Conservation (phyloP, 2,797 vertebrate genomes). For the Lycodopsis pacificus region DNA sequence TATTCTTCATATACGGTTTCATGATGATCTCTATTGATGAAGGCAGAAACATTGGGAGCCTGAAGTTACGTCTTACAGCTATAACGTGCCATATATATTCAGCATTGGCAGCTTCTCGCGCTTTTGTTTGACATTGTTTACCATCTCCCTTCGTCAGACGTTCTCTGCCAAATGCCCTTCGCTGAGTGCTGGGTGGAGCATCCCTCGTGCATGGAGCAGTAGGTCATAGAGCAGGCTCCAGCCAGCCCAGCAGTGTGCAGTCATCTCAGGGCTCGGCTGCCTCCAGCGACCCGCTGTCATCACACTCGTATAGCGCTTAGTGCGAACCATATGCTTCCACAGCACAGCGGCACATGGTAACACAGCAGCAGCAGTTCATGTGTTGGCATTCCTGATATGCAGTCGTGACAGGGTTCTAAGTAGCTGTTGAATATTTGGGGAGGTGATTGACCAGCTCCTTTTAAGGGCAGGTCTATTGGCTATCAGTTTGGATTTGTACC, state of each 20-base stretch:
- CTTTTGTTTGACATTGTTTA: conserved; percentile 29
- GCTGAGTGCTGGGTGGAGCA: conserved; percentile 48
- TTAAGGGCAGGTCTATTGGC: conserved; percentile 57
- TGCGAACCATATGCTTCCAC: conserved; percentile 72
- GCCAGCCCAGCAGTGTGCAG: conserved; percentile 59
- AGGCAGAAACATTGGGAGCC: conserved; percentile 10
- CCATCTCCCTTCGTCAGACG: conserved; percentile 19
- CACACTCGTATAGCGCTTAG: conserved; percentile 69
- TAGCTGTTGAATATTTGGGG: conserved; percentile 73
- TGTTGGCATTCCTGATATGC: conserved; percentile 76
- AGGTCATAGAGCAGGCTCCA: conserved; percentile 54
- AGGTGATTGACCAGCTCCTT: conserved; percentile 39
- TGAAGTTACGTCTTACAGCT: neutral
- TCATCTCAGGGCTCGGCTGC: conserved; percentile 63
- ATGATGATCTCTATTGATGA: conserved; percentile 10
- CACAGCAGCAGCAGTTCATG: conserved; percentile 76
- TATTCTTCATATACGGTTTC: conserved; percentile 11
- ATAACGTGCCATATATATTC: conserved; percentile 36
- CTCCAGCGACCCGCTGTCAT: conserved; percentile 75
- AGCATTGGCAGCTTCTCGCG: conserved; percentile 13
- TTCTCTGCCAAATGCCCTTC: conserved; percentile 39
- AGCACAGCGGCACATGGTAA: conserved; percentile 56
- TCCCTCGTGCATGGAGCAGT: conserved; percentile 38
- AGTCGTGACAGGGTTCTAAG: conserved; percentile 64
- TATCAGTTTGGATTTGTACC: conserved; percentile 54